These are phyloP conservation scores for Ceyx melanurus DNA, from an alignment of 2,113 vertebrate genomes.

Conservation along the genomic window DNA sequence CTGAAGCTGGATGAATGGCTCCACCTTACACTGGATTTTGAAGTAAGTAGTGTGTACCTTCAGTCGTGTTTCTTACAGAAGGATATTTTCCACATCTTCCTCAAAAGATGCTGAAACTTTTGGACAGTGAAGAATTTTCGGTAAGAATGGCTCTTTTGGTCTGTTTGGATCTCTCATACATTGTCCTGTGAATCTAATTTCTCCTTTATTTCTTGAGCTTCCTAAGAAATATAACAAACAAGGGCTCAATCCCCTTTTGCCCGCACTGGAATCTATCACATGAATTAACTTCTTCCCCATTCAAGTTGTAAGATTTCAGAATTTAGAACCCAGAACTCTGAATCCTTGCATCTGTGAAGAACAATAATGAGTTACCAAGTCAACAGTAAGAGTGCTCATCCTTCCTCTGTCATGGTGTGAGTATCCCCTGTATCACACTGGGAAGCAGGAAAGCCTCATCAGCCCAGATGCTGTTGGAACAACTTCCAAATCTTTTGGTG, in stretches of 20 bases:
- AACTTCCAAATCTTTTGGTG: background rate
- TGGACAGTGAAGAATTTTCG: background rate
- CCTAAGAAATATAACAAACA: background rate
- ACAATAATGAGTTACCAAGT: background rate
- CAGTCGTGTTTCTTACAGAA: background rate
- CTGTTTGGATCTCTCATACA: background rate
- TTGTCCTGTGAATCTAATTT: background rate
- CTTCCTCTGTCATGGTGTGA: background rate
- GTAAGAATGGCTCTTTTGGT: background rate
- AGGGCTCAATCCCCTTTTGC: background rate
- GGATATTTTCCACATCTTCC: background rate
- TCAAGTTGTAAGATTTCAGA: background rate
- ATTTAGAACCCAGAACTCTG: accelerated
- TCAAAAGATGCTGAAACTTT: background rate
- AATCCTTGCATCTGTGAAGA: background rate
- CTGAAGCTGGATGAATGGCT: conserved; percentile 92
- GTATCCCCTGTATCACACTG: background rate
- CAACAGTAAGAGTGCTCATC: background rate
- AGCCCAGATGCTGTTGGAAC: background rate
- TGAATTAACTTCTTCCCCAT: background rate
- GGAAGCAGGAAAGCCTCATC: background rate
- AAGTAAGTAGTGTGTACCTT: conserved; percentile 73
- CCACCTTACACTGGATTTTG: conserved; percentile 83
- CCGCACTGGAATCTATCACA: too few species aligned
- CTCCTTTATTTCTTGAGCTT: background rate